These are phyloP conservation scores for Eciton burchellii DNA, from an alignment of 1,140 invertebrate genomes.

Conservation along the genomic window DNA sequence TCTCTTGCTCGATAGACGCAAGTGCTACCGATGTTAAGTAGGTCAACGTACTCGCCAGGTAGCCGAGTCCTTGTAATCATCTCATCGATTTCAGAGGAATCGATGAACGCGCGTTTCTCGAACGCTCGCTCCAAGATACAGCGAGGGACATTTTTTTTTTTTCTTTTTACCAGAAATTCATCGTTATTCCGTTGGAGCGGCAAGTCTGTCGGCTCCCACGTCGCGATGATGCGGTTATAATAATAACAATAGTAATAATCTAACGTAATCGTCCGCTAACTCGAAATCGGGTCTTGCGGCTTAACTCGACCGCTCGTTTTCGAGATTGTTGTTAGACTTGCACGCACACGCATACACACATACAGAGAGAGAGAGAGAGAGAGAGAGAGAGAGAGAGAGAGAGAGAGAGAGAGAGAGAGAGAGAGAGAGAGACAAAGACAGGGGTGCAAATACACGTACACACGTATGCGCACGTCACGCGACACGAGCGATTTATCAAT, in stretches of 20 bases:
- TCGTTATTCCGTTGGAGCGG: neutral
- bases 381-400: too few relatives aligned
- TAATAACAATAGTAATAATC: neutral
- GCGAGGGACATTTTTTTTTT: too few relatives aligned
- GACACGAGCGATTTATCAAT: conserved; percentile 45
- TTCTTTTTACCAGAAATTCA: neutral
- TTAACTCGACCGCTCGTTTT: too few relatives aligned
- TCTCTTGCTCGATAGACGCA: neutral
- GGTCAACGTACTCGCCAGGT: conserved; percentile 47
- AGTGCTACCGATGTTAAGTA: conserved; percentile 25
- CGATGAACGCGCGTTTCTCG: conserved; percentile 34
- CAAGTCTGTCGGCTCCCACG: neutral
- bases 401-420: too few relatives aligned
- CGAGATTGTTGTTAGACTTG: too few relatives aligned
- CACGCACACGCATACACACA: too few relatives aligned
- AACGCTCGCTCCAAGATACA: neutral
- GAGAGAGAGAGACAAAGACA: too few relatives aligned
- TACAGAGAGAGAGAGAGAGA: too few relatives aligned
- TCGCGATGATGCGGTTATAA: neutral
- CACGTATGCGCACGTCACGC: neutral
- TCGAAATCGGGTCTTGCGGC: too few relatives aligned
- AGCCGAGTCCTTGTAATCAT: conserved; percentile 48
- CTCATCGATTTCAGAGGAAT: conserved; percentile 52
- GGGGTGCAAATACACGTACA: too few relatives aligned
- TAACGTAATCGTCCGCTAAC: neutral